phyloP scores from a whole-genome alignment of 2,888 invertebrate genomes.

The Ramazzottius varieornatus region DNA sequence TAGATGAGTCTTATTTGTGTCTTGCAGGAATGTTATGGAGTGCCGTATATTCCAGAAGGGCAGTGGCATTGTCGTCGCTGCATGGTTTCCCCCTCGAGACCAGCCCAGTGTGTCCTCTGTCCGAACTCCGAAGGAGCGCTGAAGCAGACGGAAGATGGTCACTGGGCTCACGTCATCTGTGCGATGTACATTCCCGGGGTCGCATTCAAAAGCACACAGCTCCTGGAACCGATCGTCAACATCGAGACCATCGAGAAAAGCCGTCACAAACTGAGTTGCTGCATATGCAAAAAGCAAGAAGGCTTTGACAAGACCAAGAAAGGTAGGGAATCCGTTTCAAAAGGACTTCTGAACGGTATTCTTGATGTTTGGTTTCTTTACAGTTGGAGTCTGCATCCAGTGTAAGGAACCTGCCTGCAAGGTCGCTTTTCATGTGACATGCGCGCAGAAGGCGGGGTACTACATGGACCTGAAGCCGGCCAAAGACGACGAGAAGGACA shows the following conservation, averaged over 20 bases:
- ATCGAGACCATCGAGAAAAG: slow-evolving; percentile 83
- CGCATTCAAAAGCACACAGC: slow-evolving; percentile 82
- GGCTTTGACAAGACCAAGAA: slow-evolving; percentile 21
- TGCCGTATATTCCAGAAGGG: slow-evolving; percentile 84
- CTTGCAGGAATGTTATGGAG: slow-evolving; percentile 65
- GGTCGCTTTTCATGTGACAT: slow-evolving; percentile 94
- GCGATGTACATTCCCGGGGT: slow-evolving; percentile 97
- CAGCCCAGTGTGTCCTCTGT: slow-evolving; percentile 89
- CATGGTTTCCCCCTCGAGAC: slow-evolving; percentile 73
- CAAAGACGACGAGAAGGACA: slow-evolving; percentile 21
- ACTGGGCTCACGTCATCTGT: slow-evolving; percentile 96
- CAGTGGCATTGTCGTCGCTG: slow-evolving; percentile 92
- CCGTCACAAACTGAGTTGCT: slow-evolving; percentile 81
- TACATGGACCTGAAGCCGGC: slow-evolving; percentile 92
- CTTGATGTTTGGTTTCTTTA: background rate
- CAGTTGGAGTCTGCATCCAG: slow-evolving; percentile 81
- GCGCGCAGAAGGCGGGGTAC: slow-evolving; percentile 72
- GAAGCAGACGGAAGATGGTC: slow-evolving; percentile 78
- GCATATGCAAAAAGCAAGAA: slow-evolving; percentile 63
- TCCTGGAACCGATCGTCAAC: slow-evolving; percentile 88
- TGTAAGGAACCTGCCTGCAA: slow-evolving; percentile 88
- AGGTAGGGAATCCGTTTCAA: background rate
- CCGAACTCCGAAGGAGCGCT: slow-evolving; percentile 94
- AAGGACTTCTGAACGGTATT: background rate
- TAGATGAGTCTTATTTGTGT: background rate